Base-by-base conservation (phyloP, 2,797 vertebrate genomes). In the Remorina albescens region DNA sequence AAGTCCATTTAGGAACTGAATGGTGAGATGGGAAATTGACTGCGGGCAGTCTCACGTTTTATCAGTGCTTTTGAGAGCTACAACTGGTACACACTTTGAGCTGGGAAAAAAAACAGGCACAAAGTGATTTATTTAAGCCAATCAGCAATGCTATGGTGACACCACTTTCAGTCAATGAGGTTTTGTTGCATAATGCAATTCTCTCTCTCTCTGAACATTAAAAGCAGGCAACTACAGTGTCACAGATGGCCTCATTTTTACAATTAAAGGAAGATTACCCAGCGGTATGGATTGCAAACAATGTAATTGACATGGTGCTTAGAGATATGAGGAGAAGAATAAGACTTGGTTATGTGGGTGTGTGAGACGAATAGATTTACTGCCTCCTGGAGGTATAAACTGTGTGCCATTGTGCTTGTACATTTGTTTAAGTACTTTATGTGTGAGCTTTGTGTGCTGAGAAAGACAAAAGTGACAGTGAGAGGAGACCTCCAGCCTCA, bases 241-340 rank as follows among this genome's bases (percentile, higher is more conserved):
- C 80, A 68, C 81, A 82, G 79, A 79, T 82, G 88, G 74, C 67
- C 65, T 82, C 49, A 30, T 80, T 87, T 80, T 6, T 78, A 76
- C 74, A 73, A 84, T 76, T 74, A 83, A 56, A 73, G 44, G 26
- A 39, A 67, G 66, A 76, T 81, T 80, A 74, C 57, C 63, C 56
- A 0, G 56, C 1, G 37, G 69, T 71, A 62, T 50, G 54, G 47
- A 65, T 3, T 42, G 42, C 69, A 80, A 75, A 82, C 70, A 72
- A 18, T 32, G 42, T 60, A 56, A 77, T 2, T 67, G 65, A 41
- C 63, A 51, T 30, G 41, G 56, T 57, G 19, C 64, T 74, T 50
- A 61, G 60, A 85, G 64, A 80, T 54, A 57, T 15, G 37, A 55
- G 60, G 32, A 37, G 54, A 68, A 54, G 44, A 80, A 44, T 23